phyloP scores from a whole-genome alignment of 2,888 invertebrate species.

The Caenorhabditis becei region DNA sequence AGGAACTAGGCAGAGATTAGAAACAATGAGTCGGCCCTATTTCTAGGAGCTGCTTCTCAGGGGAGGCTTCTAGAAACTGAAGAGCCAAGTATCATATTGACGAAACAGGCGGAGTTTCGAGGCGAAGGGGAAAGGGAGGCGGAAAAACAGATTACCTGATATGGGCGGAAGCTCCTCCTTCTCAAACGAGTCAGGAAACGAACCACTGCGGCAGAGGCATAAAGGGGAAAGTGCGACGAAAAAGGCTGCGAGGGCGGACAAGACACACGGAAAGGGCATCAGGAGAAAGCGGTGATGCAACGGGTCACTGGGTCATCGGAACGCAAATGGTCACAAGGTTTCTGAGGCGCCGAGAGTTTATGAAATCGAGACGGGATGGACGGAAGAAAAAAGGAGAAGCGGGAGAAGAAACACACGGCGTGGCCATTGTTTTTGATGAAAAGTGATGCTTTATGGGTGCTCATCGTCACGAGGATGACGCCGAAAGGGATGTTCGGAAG shows the following conservation, averaged over 20 bases:
- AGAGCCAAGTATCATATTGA: too few species aligned
- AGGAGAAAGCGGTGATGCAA: constrained; percentile 46
- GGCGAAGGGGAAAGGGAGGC: background rate
- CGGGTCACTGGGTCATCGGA: constrained; percentile 59
- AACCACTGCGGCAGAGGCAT: constrained; percentile 21
- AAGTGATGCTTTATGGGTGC: constrained; percentile 20
- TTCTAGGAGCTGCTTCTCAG: too few species aligned
- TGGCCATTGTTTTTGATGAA: constrained; percentile 27
- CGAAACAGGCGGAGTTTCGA: constrained; percentile 17
- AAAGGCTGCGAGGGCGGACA: constrained; percentile 32
- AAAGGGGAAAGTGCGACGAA: constrained; percentile 24
- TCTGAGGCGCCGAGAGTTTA: constrained; percentile 32
- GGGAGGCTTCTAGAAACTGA: background rate
- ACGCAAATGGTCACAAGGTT: constrained; percentile 54
- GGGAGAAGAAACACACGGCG: background rate
- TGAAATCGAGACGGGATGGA: constrained; percentile 30
- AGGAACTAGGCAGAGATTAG: background rate
- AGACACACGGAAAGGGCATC: constrained; percentile 38
- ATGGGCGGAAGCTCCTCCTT: constrained; percentile 29
- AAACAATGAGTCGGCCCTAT: background rate
- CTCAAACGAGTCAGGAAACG: background rate
- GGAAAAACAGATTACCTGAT: constrained; percentile 37
- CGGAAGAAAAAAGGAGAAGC: constrained; percentile 12
- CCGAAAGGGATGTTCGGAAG: constrained; percentile 35
- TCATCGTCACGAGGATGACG: constrained; percentile 52